Percentiles rank a stretch among this genome's conserved stretches.
Conservation (phyloP, 2,797 vertebrate genomes). For the Apodemus agrarius region DNA sequence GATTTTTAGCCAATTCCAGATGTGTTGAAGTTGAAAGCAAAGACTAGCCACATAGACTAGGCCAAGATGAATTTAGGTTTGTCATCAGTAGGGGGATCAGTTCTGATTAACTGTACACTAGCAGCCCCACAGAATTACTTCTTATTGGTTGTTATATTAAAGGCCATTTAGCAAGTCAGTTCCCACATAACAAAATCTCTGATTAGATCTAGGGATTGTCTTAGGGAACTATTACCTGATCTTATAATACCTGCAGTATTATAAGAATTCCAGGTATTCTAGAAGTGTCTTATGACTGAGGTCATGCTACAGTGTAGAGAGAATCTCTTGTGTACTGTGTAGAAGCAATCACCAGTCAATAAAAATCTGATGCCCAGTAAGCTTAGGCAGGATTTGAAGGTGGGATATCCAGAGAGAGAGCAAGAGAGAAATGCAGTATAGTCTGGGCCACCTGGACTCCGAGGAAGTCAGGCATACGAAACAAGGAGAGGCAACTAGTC, state of each 20-base stretch:
- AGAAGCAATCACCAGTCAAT: no score
- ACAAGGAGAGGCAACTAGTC: no score
- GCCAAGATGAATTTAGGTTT: not conserved
- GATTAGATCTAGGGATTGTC: not conserved
- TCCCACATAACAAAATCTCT: not conserved
- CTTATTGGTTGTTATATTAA: not conserved
- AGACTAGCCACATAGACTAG: no score
- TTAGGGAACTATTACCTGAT: not conserved
- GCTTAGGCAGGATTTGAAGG: no score
- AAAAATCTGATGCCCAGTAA: no score
- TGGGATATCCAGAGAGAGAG: no score
- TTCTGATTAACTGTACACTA: not conserved
- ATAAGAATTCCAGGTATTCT: not conserved
- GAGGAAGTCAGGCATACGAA: no score
- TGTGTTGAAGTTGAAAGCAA: no score
- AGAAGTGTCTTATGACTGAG: not conserved
- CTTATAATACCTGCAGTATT: not conserved
- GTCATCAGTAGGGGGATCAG: not conserved
- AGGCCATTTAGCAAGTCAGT: not conserved
- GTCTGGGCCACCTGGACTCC: no score
- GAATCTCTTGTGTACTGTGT: no score
- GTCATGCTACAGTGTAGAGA: not conserved
- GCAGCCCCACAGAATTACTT: not conserved
- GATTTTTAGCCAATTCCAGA: no score
- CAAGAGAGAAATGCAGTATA: no score